Conservation (phyloP, 2,113 vertebrate genomes). For the Burhinus oedicnemus region DNA sequence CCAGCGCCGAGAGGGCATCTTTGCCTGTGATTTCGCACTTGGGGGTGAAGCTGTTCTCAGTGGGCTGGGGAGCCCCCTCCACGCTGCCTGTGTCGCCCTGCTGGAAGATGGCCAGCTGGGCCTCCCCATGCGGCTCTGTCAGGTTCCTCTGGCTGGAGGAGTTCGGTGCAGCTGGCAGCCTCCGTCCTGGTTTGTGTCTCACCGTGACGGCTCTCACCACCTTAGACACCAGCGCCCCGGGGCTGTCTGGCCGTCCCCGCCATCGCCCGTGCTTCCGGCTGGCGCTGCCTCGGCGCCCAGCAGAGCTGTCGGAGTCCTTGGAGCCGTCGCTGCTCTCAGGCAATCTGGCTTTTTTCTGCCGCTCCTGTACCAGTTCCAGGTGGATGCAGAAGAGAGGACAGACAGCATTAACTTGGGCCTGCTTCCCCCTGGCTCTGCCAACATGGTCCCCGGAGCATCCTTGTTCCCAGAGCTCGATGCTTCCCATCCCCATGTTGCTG, state of each 20-base stretch:
- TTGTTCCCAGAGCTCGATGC: accelerated
- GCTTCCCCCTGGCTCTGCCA: background rate
- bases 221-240: slow-evolving; percentile 69
- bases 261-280: slow-evolving; percentile 80
- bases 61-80: slow-evolving; percentile 89
- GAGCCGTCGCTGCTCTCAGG: slow-evolving; percentile 83
- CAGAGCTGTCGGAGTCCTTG: slow-evolving; percentile 81
- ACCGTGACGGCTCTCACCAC: slow-evolving; percentile 68
- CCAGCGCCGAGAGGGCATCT: slow-evolving; percentile 90
- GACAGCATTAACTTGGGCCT: background rate
- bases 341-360: slow-evolving; percentile 83
- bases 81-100: slow-evolving; percentile 93
- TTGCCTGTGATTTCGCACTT: slow-evolving; percentile 94
- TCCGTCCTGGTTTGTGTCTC: slow-evolving; percentile 69
- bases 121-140: slow-evolving; percentile 75
- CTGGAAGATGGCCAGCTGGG: slow-evolving; percentile 71
- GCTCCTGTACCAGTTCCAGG: slow-evolving; percentile 74
- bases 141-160: slow-evolving; percentile 87
- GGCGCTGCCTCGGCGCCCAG: slow-evolving; percentile 75
- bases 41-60: slow-evolving; percentile 86
- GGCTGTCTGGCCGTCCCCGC: slow-evolving; percentile 76
- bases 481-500: background rate
- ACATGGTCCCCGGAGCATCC: accelerated
- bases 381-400: background rate
- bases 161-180: slow-evolving; percentile 66